phyloP scores from a whole-genome alignment of 2,888 invertebrate genomes.

The Lapara coniferarum region DNA sequence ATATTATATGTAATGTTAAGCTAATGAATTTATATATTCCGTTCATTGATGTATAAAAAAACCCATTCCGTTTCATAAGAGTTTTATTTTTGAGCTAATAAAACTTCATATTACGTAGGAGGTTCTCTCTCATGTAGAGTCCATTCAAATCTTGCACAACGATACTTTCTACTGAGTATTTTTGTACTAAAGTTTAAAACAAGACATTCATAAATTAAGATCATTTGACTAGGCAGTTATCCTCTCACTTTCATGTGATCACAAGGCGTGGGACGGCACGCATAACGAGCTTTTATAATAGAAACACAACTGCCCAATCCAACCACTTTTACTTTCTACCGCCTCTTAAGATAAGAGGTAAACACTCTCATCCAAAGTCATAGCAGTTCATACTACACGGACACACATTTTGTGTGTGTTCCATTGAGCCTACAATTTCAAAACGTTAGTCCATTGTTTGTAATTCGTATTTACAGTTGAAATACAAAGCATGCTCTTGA shows the following conservation, averaged over 20 bases:
- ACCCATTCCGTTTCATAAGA: too few relatives aligned
- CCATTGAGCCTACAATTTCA: not conserved
- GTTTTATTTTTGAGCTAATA: conserved; percentile 1
- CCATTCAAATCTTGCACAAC: conserved; percentile 19
- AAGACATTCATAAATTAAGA: conserved; percentile 27
- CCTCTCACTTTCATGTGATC: conserved; percentile 70
- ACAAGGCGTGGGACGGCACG: conserved; percentile 53
- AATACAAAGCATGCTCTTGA: not conserved
- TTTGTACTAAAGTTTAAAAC: conserved; percentile 30
- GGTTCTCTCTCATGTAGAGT: not conserved
- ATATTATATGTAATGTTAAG: too few relatives aligned
- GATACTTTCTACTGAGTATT: conserved; percentile 32
- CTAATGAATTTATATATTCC: too few relatives aligned
- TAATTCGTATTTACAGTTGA: too few relatives aligned
- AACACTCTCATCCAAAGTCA: conserved; percentile 55
- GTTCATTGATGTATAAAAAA: too few relatives aligned
- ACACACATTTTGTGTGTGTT: not conserved
- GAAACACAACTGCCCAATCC: conserved; percentile 63
- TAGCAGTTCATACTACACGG: conserved; percentile 8
- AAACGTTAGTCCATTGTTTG: not conserved
- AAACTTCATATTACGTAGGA: not conserved
- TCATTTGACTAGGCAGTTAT: conserved; percentile 42
- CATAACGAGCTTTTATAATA: conserved; percentile 62
- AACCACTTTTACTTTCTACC: conserved; percentile 77
- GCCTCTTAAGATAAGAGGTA: conserved; percentile 48